A percentile compares a stretch with the other conserved stretches of the same genome.
Conservation (phyloP, 2,113 vertebrate species). For the Spheniscus mendiculus region DNA sequence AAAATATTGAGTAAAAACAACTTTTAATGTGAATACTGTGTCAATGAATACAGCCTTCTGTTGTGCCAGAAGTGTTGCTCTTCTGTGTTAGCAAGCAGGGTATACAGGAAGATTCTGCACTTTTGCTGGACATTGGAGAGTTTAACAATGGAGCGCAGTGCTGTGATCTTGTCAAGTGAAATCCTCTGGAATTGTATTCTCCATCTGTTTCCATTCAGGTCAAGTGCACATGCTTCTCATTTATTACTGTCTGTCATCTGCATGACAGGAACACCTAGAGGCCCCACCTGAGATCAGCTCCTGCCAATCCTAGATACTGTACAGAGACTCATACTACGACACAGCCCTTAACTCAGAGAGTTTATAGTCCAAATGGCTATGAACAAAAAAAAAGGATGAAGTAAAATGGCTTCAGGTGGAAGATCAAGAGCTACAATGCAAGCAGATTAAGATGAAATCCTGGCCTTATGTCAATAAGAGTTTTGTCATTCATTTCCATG, state of each 20-base stretch:
- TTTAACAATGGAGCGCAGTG: neutral
- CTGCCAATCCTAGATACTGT: neutral
- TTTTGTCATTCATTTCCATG: neutral
- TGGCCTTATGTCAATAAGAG: neutral
- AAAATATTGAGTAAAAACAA: neutral
- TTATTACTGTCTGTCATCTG: conserved; percentile 1
- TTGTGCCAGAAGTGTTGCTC: neutral
- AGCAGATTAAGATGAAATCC: neutral
- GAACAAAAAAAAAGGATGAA: neutral
- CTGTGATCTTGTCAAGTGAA: neutral
- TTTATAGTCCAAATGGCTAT: neutral
- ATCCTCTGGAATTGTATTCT: neutral
- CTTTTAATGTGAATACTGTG: neutral
- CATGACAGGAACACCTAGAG: neutral
- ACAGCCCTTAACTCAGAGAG: neutral
- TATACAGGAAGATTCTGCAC: neutral
- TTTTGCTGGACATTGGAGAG: neutral
- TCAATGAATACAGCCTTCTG: neutral
- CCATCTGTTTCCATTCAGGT: conserved; percentile 21
- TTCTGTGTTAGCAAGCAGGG: neutral
- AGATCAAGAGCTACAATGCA: neutral
- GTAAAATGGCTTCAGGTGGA: neutral
- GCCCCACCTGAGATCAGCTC: neutral
- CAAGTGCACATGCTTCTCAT: neutral
- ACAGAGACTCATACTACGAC: neutral